phyloP scores from a whole-genome alignment of 2,113 vertebrate species.

The Rhadina sibilatrix region DNA sequence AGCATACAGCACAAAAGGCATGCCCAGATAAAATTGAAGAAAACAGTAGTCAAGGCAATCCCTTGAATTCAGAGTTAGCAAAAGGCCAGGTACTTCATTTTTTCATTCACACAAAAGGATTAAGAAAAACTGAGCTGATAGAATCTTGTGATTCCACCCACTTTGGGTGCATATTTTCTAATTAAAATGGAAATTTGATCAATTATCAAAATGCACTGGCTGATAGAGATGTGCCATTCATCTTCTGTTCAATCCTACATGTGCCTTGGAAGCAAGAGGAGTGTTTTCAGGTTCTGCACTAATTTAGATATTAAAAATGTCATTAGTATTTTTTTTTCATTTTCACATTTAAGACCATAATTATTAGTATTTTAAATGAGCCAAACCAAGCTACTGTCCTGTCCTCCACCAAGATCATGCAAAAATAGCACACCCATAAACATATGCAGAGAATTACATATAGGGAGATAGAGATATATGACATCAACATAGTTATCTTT shows the following conservation, averaged over 20 bases:
- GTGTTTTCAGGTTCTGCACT: background rate
- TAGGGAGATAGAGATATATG: background rate
- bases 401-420: background rate
- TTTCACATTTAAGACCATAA: background rate
- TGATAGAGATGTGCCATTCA: slow-evolving; percentile 38
- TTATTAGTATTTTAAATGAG: background rate
- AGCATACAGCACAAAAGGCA: background rate
- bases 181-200: slow-evolving; percentile 68
- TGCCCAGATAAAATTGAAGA: background rate
- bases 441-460: background rate
- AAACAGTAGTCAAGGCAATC: slow-evolving; percentile 27
- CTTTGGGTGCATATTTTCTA: slow-evolving; percentile 40
- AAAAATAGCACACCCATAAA: background rate
- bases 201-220: slow-evolving; percentile 47
- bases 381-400: background rate
- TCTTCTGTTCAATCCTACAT: background rate
- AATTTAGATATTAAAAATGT: slow-evolving; percentile 27
- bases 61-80: slow-evolving; percentile 9
- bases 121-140: slow-evolving; percentile 42
- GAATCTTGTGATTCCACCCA: slow-evolving; percentile 43
- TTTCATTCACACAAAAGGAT: slow-evolving; percentile 10
- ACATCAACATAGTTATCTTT: background rate
- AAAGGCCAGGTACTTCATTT: slow-evolving; percentile 26
- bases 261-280: background rate
- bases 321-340: background rate